These are phyloP conservation scores for Ptychodera flava DNA, from an alignment of 35 echinoderm and acorn worm genomes.

Conservation along the genomic window DNA sequence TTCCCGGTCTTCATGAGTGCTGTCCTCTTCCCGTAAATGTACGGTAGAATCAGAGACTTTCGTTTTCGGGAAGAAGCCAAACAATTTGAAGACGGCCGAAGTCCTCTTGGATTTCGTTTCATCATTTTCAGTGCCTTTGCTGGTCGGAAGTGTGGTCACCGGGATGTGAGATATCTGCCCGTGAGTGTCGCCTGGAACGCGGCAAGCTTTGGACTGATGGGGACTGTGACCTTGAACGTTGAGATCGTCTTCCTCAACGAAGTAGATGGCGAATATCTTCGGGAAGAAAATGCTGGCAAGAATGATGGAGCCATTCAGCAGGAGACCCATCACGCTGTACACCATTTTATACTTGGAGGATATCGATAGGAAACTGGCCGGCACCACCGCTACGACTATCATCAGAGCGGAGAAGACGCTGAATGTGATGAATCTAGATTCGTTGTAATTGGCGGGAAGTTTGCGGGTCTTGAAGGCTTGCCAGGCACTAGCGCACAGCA, in stretches of 20 bases:
- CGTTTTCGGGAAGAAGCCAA: too few species aligned
- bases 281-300: conserved; percentile 50
- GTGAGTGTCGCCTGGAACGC: too few species aligned
- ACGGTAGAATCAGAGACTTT: too few species aligned
- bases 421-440: conserved; percentile 58
- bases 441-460: conserved; percentile 69
- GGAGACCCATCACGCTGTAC: conserved; percentile 29
- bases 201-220: too few species aligned
- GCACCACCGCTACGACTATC: conserved; percentile 49
- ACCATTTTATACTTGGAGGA: conserved; percentile 18
- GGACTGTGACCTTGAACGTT: not conserved
- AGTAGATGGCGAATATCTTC: conserved; percentile 57
- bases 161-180: too few species aligned
- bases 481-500: conserved; percentile 22
- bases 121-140: too few species aligned
- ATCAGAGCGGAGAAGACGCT: conserved; percentile 50
- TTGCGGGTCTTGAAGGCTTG: conserved; percentile 51
- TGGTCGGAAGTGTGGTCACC: too few species aligned
- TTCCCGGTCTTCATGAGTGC: too few species aligned
- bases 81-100: too few species aligned
- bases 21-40: too few species aligned
- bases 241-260: conserved; percentile 19
- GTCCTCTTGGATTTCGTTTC: too few species aligned
- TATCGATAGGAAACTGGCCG: conserved; percentile 25
- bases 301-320: conserved; percentile 39